Base-by-base conservation (phyloP, 1,140 invertebrate species). In the Calosoma granatense region DNA sequence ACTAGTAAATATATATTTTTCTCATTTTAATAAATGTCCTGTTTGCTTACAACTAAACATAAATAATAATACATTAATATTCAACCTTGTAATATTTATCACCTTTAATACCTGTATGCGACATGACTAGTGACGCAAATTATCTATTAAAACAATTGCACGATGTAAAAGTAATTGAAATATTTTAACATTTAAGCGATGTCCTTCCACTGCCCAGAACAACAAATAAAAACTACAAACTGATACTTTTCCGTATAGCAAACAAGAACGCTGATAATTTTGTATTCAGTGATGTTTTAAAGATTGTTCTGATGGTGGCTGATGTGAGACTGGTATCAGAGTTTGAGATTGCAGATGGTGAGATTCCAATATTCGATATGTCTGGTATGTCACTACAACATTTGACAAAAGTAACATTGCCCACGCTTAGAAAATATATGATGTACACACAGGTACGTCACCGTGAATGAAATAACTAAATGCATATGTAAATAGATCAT, bases 351-450 rank as follows among this genome's bases (percentile, higher is more conserved):
- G 72, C 76, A 4, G 76, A 76, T 1, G 84, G 84, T 2, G 84
- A 86, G 63, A 75, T 86, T 57, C 82, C 84, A 19, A 78, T 87
- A 15, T 85, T 86, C 53, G 84, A 87, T 63, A 81, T 85, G 69
- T 68, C 74, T 0, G 82, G 82, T 15, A 78, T 80, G 14, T 72
- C 75, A 1, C 63, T 85, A 22, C 80, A 78, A 22, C 84, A 86
- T 60, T 68, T 85, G 14, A 74, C 77, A 1, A 81, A 80, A 68
- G 69, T 85, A 9, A 80, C 80, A 52, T 68, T 86, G n/a, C 75
- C 76, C 0, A 76, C 80, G 20, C 63, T 86, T 11, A 77, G 80
- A 26, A 80, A 80, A 65, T 86, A 84, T 65, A 84, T 86, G 76
- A 74, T 84, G 56, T 86, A 84, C 56, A 78, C 80, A 47, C 78